Evolutionary conservation across 2,113 vertebrate genomes (phyloP), one percentile per base, ranked within the genome.

Genomic region (Leptobrachium ailaonicum): DNA sequence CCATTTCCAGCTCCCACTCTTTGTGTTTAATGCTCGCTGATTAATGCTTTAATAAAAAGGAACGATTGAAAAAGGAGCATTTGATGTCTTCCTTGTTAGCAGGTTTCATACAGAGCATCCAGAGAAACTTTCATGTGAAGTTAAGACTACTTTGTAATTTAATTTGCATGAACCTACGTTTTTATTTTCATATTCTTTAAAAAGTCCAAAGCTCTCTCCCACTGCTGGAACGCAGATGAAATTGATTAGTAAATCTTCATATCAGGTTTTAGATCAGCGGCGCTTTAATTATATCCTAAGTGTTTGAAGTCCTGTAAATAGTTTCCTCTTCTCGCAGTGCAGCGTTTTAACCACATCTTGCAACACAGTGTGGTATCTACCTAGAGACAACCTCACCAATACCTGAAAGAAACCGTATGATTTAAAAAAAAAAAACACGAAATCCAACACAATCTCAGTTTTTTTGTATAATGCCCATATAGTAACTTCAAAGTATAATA

Each of bases 71-170:
- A 42, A 9, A 42, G 8, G 47, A 47, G 14, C 50, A 68, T 76
- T 76, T 76, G 64, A 76, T 68, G 64, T 68, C 63, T 41, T 60
- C 40, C 75, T 76, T 76, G 64, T 76, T 76, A 76, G 75, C 42
- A n/a, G 63, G 64, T 54, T 76, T 76, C 64, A 20, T 43, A 47
- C 64, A 42, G 64, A 54, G 75, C 47, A 76, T 13, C n/a, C 40
- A 58, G 63, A 32, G 56, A 41, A 5, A 41, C 64, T 67, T 76
- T 76, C 64, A 76, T 76, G 63, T 76, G 64, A 68, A 32, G 11
- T 68, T 68, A 68, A 67, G 75, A 67, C 64, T 76, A 66, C 45
- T 67, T 76, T 76, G 74, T 67, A 64, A 41, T 67, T 76, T 76
- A 47, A 76, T 68, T 76, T 68, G 64, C 75, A 68, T 68, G 64